These are phyloP conservation scores for Trichacis sp. DNA, from an alignment of 2,888 invertebrate species.

Conservation along the genomic window DNA sequence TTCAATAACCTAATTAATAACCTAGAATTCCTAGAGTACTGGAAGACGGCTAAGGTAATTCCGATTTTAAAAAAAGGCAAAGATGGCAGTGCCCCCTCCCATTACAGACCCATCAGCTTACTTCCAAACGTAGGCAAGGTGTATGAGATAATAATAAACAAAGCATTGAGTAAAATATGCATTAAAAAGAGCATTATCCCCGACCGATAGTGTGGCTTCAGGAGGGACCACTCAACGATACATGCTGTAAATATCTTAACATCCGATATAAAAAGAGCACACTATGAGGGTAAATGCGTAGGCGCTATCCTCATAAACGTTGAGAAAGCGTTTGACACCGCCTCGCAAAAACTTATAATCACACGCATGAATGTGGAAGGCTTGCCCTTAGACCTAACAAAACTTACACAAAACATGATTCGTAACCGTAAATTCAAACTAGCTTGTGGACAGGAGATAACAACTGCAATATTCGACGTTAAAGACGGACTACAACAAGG, in stretches of 20 bases:
- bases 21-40: constrained; percentile 45
- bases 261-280: constrained; percentile 3
- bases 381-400: constrained; percentile 20
- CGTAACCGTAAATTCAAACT: constrained; percentile 13
- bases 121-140: constrained; percentile 32
- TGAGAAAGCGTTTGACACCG: constrained; percentile 33
- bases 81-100: constrained; percentile 12
- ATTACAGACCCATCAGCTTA: constrained; percentile 47
- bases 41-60: constrained; percentile 46
- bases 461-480: constrained; percentile 1
- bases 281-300: constrained; percentile 9
- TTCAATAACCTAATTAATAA: constrained; percentile 46
- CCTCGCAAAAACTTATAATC: constrained; percentile 20
- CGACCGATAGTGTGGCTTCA: constrained; percentile 32
- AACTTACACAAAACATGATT: constrained; percentile 26
- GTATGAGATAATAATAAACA: constrained; percentile 9
- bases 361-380: constrained; percentile 22
- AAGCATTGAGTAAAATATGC: neutral
- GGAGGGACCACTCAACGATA: constrained; percentile 27
- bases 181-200: constrained; percentile 5
- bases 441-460: neutral
- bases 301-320: constrained; percentile 19
- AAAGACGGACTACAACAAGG: constrained; percentile 40
- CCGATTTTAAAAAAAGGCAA: constrained; percentile 32
- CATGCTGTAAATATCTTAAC: constrained; percentile 33